phyloP scores from a whole-genome alignment of 2,888 invertebrate species.

The Lobophora halterata region DNA sequence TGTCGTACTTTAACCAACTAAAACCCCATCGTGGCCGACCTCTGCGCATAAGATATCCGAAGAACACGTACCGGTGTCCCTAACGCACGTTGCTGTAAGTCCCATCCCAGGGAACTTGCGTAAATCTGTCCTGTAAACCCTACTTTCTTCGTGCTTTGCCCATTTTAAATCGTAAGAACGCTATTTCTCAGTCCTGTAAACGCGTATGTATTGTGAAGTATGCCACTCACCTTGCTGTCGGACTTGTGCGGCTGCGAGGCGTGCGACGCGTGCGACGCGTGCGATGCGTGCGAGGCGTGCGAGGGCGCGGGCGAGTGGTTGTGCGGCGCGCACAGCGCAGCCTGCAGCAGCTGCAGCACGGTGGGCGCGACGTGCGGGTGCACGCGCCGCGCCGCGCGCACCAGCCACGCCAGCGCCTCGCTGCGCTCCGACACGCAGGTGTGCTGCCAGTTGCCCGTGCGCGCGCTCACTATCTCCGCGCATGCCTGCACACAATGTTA shows the following conservation, averaged over 20 bases:
- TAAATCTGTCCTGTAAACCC: no score
- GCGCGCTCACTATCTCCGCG: conserved; percentile 93
- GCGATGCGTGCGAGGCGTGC: conserved; percentile 6
- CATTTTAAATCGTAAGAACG: no score
- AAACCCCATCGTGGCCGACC: no score
- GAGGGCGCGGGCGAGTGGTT: conserved; percentile 18
- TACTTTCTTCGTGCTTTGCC: no score
- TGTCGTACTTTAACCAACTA: no score
- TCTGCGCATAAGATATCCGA: no score
- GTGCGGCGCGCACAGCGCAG: conserved; percentile 86
- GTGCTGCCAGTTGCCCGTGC: conserved; percentile 97
- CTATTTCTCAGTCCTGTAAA: no score
- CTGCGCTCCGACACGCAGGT: conserved; percentile 88
- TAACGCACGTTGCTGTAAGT: no score
- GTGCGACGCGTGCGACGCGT: background rate
- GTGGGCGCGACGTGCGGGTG: conserved; percentile 96
- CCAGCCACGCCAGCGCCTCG: conserved; percentile 89
- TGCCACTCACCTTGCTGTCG: conserved; percentile 22
- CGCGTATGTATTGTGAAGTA: background rate
- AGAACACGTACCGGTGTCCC: no score
- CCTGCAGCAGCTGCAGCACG: conserved; percentile 93
- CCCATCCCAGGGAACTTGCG: no score
- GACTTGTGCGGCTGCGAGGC: conserved; percentile 15
- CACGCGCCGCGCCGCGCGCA: conserved; percentile 90
- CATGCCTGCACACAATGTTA: conserved; percentile 81